phyloP scores from a whole-genome alignment of 2,797 vertebrate species.

The Enteromius paludinosus region DNA sequence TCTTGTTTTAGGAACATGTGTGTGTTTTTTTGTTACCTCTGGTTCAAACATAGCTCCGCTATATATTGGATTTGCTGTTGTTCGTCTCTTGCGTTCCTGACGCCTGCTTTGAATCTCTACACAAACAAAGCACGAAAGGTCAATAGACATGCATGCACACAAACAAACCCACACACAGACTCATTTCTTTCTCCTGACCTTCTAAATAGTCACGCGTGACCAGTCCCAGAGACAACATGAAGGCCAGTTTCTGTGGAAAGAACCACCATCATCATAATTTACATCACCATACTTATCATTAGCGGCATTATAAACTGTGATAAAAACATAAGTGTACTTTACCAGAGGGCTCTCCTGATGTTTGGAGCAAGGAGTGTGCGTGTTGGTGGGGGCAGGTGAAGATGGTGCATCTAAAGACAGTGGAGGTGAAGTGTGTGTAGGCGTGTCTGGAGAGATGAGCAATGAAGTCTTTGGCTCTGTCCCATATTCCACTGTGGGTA shows the following conservation, averaged over 20 bases:
- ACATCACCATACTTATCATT: conserved; percentile 12
- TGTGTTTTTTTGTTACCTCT: conserved; percentile 76
- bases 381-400: conserved; percentile 70
- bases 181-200: conserved; percentile 74
- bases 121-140: conserved; percentile 43
- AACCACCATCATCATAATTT: conserved; percentile 28
- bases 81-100: conserved; percentile 89
- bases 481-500: conserved; percentile 70
- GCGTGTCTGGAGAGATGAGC: conserved; percentile 63
- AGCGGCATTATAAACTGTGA: conserved; percentile 11
- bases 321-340: background rate
- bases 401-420: conserved; percentile 25
- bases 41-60: conserved; percentile 89
- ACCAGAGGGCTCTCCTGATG: conserved; percentile 90
- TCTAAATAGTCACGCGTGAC: conserved; percentile 90
- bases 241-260: conserved; percentile 87
- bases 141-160: conserved; percentile 17
- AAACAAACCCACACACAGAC: background rate
- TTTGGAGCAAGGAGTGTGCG: conserved; percentile 80
- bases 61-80: conserved; percentile 89
- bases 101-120: conserved; percentile 91
- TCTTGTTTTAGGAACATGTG: background rate
- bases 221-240: conserved; percentile 89
- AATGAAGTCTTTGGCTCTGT: conserved; percentile 82
- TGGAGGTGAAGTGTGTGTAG: conserved; percentile 42